Evolutionary conservation across 2,888 invertebrate genomes (phyloP), one percentile per base, ranked within the genome.

Genomic region (Candidula unifasciata): DNA sequence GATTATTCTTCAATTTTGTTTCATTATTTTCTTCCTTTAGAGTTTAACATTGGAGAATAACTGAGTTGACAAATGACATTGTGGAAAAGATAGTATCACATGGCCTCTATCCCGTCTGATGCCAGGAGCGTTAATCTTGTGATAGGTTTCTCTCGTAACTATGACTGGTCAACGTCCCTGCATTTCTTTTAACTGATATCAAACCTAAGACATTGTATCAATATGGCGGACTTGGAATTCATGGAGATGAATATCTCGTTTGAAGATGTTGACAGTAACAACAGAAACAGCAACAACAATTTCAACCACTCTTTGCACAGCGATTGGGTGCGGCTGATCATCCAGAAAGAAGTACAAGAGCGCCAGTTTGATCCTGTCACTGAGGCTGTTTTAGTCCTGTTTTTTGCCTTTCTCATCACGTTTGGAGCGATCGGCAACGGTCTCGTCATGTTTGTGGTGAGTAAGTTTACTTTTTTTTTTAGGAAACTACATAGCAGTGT

Each of bases 361-460:
- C 82, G 86, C 44, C 57, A 86, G 68, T 90, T 91, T 86, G 89
- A 90, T 64, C 80, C 87, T 52, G 85, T 87, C 3, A 91, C 91
- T 0, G 92, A 92, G 83, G 85, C 88, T 3, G 83, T 91, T 10
- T 88, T 93, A 10, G 90, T 91, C 66, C 83, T 89, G 0, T 89
- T 89, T 16, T 93, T 90, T 84, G 83, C 91, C 0, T 64, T 92
- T 0, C 88, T 97, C 90, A 97, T 97, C 86, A 94, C 96, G 24
- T 95, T 97, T 82, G 98, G 98, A 66, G 96, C 97, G 3, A 94
- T 96, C 82, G 98, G 98, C 74, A 98, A 98, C 94, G 96, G 96
- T 18, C 95, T 98, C 76, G 97, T 98, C 89, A 97, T 98, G 86
- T 93, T 94, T 83, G 95, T 95, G 80, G 84, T 84, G 37, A 60